phyloP scores from a whole-genome alignment of 2,888 invertebrate species.

The Agonum fuliginosum region DNA sequence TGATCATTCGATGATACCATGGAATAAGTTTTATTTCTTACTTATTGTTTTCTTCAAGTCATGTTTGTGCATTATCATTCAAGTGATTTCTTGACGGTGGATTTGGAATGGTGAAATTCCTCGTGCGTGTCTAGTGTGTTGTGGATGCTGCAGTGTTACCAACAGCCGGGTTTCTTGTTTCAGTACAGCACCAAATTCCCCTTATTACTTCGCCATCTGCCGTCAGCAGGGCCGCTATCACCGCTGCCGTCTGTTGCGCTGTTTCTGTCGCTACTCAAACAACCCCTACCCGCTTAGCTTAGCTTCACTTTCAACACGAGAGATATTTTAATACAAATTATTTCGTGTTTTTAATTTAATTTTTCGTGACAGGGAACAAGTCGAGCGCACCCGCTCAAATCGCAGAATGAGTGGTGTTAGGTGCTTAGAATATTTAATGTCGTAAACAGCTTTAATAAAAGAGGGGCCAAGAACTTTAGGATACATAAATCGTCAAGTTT shows the following conservation, averaged over 20 bases:
- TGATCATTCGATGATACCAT: too few species aligned
- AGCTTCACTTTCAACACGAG: neutral
- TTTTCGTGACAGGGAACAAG: conserved; percentile 14
- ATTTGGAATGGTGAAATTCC: too few species aligned
- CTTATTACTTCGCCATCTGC: conserved; percentile 55
- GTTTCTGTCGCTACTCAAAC: neutral
- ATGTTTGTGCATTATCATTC: too few species aligned
- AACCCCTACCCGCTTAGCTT: neutral
- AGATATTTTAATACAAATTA: conserved; percentile 51
- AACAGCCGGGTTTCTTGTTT: conserved; percentile 6
- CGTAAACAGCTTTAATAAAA: neutral
- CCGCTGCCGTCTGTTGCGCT: conserved; percentile 47
- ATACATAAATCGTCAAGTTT: neutral
- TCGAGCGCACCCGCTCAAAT: conserved; percentile 5
- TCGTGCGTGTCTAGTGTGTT: too few species aligned
- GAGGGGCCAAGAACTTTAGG: neutral
- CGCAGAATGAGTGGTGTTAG: neutral
- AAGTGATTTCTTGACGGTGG: too few species aligned
- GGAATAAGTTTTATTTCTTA: too few species aligned
- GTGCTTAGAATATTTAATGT: conserved; percentile 27
- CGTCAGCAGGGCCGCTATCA: neutral
- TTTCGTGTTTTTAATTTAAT: conserved; percentile 51
- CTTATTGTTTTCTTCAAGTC: too few species aligned
- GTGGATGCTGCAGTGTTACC: too few species aligned
- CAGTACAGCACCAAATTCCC: neutral